Evolutionary conservation across 2,113 vertebrate genomes (phyloP), one percentile per base, ranked within the genome.

Genomic region (Thymallus thymallus): DNA sequence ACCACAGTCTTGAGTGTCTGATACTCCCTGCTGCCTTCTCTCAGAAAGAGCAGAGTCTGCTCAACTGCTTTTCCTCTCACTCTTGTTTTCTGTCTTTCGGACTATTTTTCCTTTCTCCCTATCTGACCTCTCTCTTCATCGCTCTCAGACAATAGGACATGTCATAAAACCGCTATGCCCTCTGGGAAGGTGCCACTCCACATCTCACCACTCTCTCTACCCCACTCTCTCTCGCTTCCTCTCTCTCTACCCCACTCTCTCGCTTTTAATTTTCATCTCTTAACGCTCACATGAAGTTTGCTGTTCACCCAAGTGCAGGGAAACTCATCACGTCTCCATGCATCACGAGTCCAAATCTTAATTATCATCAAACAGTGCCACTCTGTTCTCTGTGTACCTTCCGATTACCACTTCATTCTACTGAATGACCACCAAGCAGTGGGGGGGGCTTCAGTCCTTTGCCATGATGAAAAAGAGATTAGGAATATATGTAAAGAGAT

Each of bases 331-430:
- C 48, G 48, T 51, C 69, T 81, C 20, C 35, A 41, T 41, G 35
- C 24, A 32, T 76, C 51, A 72, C 69, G n/a, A 67, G 69, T 71
- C 26, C 0, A 65, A 13, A 55, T 82, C 63, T 70, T 81, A 76
- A 81, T 83, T 75, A 71, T 75, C 29, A 71, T 81, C 69, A 76
- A 80, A 78, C 68, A 22, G 61, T 58, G 46, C 56, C 32, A 24
- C 78, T 64, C 35, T 72, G 60, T 74, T 82, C 62, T 73, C 29
- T 74, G 55, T 69, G 55, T 80, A 46, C 0, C 58, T 62, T 48
- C 68, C 69, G 68, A 80, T 85, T 82, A 70, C 45, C 71, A 61
- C 64, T 74, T 82, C 70, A 65, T 73, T 76, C 16, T 46, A 16
- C 5, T 12, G 24, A 51, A 5, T 18, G 18, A 51, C 16, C 3